phyloP scores from a whole-genome alignment of 2,113 vertebrate species.

The Vimba vimba region DNA sequence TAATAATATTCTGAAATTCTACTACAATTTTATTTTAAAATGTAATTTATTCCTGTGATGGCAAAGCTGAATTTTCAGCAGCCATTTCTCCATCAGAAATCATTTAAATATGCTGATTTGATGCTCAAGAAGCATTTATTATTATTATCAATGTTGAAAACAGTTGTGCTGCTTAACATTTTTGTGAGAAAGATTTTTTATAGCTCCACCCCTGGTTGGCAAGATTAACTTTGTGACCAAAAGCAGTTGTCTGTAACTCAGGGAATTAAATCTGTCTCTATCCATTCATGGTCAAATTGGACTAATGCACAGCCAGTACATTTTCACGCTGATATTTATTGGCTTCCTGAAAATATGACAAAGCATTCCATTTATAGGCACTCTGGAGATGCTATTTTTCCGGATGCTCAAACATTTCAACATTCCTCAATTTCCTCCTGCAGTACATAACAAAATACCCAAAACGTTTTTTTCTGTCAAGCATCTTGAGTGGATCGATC shows the following conservation, averaged over 20 bases:
- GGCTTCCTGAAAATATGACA: conserved; percentile 13
- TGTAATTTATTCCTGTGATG: too few relatives aligned
- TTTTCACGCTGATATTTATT: not conserved
- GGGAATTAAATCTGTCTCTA: conserved; percentile 1
- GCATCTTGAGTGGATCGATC: conserved; percentile 54
- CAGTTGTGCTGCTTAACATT: too few relatives aligned
- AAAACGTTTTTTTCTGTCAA: conserved; percentile 26
- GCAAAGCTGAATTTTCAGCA: too few relatives aligned
- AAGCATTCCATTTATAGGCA: not conserved
- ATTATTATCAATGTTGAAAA: too few relatives aligned
- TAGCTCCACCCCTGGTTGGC: not conserved
- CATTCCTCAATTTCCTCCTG: conserved; percentile 32
- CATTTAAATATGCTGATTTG: too few relatives aligned
- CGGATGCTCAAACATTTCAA: conserved; percentile 27
- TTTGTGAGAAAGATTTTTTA: not conserved
- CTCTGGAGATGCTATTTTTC: not conserved
- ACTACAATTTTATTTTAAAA: too few relatives aligned
- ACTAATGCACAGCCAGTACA: conserved; percentile 11
- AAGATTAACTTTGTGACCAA: not conserved
- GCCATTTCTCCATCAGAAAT: too few relatives aligned
- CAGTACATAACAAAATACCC: conserved; percentile 7
- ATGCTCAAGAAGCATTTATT: too few relatives aligned
- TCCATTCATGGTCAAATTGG: conserved; percentile 20
- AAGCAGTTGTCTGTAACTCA: too few relatives aligned
- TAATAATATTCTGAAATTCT: too few relatives aligned